Conservation (phyloP, 2,113 vertebrate species). For the Sialia sialis region DNA sequence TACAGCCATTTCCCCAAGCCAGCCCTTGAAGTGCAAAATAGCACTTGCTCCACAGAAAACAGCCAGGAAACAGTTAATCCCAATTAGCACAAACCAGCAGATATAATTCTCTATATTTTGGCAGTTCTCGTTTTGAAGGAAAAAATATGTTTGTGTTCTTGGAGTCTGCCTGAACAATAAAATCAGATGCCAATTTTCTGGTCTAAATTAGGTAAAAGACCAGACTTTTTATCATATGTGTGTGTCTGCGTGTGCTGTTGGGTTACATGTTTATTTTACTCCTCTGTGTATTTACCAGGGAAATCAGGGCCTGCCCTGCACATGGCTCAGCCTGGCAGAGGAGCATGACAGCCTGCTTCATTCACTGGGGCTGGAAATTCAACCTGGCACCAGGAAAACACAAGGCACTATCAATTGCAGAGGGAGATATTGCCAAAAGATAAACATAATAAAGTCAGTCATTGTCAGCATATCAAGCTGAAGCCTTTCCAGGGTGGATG, state of each 20-base stretch:
- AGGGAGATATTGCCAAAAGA: constrained; percentile 43
- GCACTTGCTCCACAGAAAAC: background rate
- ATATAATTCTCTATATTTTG: constrained; percentile 57
- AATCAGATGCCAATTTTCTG: constrained; percentile 64
- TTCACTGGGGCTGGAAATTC: constrained; percentile 20
- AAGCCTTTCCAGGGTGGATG: constrained; percentile 6
- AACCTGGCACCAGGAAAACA: constrained; percentile 38
- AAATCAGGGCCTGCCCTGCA: constrained; percentile 19
- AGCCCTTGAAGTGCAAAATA: background rate
- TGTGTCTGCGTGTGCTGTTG: constrained; percentile 21
- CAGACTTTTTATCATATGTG: constrained; percentile 37
- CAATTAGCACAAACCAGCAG: constrained; percentile 44
- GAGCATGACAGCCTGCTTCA: background rate
- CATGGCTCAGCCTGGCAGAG: constrained; percentile 31
- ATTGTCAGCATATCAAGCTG: background rate
- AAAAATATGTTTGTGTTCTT: constrained; percentile 64
- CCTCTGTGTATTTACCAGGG: background rate
- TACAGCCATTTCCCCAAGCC: background rate
- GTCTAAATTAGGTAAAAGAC: constrained; percentile 65
- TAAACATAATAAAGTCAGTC: constrained; percentile 47
- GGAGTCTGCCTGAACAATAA: constrained; percentile 56
- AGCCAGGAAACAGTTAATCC: constrained; percentile 42
- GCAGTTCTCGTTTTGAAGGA: constrained; percentile 21
- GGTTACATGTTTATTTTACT: constrained; percentile 17
- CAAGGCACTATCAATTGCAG: background rate